Evolutionary conservation across 2,113 vertebrate genomes (phyloP).

Genomic region (Oryzias javanicus): DNA sequence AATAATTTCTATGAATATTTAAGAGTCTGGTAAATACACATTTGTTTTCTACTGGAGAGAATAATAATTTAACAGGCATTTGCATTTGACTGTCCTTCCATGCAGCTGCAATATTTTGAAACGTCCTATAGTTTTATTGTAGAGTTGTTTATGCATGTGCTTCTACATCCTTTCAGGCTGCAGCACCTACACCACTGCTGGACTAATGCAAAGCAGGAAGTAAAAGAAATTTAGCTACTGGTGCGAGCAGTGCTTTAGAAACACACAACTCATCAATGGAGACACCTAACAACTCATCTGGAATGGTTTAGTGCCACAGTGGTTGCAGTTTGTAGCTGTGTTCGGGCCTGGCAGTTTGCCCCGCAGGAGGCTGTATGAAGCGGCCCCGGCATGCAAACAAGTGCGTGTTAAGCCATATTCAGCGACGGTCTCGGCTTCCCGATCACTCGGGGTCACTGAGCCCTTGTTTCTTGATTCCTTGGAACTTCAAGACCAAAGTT

Average conservation of each 20-base stretch:
- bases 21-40: too few species aligned
- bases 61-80: too few species aligned
- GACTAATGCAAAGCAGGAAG: neutral
- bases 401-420: constrained; percentile 13
- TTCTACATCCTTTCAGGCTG: neutral
- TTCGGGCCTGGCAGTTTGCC: constrained; percentile 14
- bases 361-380: constrained; percentile 15
- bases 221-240: neutral
- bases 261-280: neutral
- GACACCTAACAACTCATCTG: neutral
- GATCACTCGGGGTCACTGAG: constrained; percentile 21
- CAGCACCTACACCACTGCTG: neutral
- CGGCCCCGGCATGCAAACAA: constrained; percentile 20
- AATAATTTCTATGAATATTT: too few species aligned
- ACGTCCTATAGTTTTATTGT: neutral
- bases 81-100: neutral
- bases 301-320: constrained; percentile 9
- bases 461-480: constrained; percentile 8
- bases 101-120: neutral
- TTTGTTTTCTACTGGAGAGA: too few species aligned
- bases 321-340: constrained; percentile 2
- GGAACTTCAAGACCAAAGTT: neutral
- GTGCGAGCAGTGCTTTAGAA: neutral
- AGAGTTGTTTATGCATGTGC: neutral
- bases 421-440: constrained; percentile 2